phyloP scores from a whole-genome alignment of 2,113 vertebrate species.

The Limanda limanda region DNA sequence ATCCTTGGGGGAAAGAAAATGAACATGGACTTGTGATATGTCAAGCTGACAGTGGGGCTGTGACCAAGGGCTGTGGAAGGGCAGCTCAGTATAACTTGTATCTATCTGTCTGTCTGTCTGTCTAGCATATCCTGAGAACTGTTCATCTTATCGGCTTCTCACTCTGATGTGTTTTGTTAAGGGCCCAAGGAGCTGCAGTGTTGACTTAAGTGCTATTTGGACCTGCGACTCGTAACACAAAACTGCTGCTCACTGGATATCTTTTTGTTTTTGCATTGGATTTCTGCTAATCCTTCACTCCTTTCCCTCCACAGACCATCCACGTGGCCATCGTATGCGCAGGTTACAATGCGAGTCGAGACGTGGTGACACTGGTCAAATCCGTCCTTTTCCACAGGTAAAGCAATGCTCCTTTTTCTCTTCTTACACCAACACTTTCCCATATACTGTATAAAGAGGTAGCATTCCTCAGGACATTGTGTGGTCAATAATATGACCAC shows the following conservation, averaged over 20 bases:
- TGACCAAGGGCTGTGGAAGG: neutral
- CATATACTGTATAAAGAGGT: too few species aligned
- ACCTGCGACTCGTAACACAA: too few species aligned
- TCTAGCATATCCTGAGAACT: too few species aligned
- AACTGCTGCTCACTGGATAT: too few species aligned
- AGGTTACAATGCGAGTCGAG: slow-evolving; percentile 97
- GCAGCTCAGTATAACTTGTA: neutral
- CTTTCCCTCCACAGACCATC: slow-evolving; percentile 87
- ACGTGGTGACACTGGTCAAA: slow-evolving; percentile 98
- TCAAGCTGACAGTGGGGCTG: slow-evolving; percentile 19
- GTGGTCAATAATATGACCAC: too few species aligned
- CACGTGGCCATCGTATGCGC: slow-evolving; percentile 98
- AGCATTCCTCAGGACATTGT: too few species aligned
- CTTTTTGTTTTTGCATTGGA: too few species aligned
- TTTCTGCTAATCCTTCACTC: neutral
- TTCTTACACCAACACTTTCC: neutral
- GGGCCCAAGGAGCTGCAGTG: too few species aligned
- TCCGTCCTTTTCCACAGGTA: slow-evolving; percentile 99
- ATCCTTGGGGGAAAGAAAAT: slow-evolving; percentile 4
- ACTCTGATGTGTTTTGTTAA: neutral
- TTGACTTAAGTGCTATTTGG: too few species aligned
- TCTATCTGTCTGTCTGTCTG: too few species aligned
- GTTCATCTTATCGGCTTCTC: too few species aligned
- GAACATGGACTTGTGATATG: slow-evolving; percentile 11
- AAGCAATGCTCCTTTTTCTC: slow-evolving; percentile 7